Conservation (phyloP, 2,797 vertebrate species). For the Neoniphon sammara region DNA sequence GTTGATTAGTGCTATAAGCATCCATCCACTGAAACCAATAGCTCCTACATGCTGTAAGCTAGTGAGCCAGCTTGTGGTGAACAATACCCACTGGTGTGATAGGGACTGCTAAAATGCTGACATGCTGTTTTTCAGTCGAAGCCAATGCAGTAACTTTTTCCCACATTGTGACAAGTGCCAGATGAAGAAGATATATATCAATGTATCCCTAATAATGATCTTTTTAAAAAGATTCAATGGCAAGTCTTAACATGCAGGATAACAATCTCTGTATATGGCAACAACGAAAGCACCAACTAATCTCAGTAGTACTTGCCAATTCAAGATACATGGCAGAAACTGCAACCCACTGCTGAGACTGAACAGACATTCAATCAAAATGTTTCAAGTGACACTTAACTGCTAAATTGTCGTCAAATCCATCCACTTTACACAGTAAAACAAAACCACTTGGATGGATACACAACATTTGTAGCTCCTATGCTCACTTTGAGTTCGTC, state of each 20-base stretch:
- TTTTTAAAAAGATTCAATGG: background rate
- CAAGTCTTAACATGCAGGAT: background rate
- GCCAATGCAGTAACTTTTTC: too few relatives aligned
- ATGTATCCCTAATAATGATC: background rate
- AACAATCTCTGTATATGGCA: background rate
- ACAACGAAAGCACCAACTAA: background rate
- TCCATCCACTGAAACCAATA: conserved; percentile 2
- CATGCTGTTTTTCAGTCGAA: background rate
- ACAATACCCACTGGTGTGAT: conserved; percentile 4
- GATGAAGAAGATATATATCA: background rate
- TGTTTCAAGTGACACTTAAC: conserved; percentile 2
- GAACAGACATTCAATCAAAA: background rate
- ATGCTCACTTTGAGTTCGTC: conserved; percentile 4
- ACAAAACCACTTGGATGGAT: background rate
- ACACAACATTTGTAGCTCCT: background rate
- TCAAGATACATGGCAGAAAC: background rate
- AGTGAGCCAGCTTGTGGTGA: background rate
- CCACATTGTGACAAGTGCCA: background rate
- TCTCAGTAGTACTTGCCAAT: conserved; percentile 2
- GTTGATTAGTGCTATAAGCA: background rate
- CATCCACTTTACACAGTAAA: background rate
- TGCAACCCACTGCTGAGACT: background rate
- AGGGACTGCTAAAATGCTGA: background rate
- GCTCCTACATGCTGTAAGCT: background rate
- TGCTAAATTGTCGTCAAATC: too few relatives aligned